Evolutionary conservation across 2,113 vertebrate species (phyloP).

Genomic region (Phocoena phocoena): DNA sequence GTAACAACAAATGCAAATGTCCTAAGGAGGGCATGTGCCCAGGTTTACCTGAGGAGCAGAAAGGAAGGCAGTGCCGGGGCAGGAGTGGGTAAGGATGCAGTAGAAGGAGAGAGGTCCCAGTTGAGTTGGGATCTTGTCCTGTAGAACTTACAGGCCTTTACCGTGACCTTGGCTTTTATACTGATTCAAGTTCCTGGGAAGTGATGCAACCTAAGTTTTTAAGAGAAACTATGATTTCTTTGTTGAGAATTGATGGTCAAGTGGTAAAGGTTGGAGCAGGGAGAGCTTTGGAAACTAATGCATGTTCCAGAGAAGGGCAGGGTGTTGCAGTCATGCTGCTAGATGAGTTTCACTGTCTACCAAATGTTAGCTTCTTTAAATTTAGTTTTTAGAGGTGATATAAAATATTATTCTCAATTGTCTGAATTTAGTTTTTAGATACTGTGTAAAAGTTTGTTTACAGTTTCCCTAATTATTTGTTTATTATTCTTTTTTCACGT

Average conservation of each 20-base stretch:
- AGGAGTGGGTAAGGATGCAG: no score
- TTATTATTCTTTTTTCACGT: background rate
- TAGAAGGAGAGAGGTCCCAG: background rate
- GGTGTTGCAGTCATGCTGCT: background rate
- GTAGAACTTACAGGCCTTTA: fast-evolving
- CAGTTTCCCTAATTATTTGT: background rate
- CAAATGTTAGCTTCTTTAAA: background rate
- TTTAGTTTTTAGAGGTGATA: background rate
- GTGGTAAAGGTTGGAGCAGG: background rate
- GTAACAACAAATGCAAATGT: background rate
- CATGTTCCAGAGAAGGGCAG: background rate
- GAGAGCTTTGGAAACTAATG: background rate
- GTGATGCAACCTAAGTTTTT: background rate
- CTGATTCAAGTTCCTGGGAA: background rate
- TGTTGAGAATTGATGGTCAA: background rate
- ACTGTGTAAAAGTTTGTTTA: background rate
- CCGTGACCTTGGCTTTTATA: background rate
- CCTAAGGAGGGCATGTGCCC: fast-evolving
- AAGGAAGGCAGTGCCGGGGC: fast-evolving
- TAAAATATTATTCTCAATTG: background rate
- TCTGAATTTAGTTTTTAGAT: background rate
- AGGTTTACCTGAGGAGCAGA: background rate
- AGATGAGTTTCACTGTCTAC: background rate
- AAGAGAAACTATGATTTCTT: background rate
- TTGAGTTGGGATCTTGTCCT: background rate